A percentile compares a stretch with the other conserved stretches of the same genome.
Conservation (phyloP, 1,140 invertebrate species). For the Bombus terrestris region DNA sequence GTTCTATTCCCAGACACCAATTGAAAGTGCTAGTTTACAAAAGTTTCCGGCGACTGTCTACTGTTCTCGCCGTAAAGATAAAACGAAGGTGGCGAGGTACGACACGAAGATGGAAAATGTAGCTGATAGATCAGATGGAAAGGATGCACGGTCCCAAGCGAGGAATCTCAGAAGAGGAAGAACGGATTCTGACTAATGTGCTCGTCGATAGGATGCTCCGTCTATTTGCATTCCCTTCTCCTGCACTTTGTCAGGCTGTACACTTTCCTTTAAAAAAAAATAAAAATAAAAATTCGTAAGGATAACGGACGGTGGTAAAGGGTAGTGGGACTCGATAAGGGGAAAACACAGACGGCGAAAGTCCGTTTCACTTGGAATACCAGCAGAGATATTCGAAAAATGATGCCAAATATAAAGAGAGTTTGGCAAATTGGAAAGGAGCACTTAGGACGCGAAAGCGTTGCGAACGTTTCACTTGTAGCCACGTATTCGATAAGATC, state of each 20-base stretch:
- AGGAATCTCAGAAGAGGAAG: not conserved
- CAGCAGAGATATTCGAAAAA: not conserved
- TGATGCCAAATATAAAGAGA: not conserved
- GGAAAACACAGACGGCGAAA: not conserved
- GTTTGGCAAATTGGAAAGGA: no score
- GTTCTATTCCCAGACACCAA: not conserved
- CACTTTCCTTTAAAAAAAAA: not conserved
- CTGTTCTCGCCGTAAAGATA: constrained; percentile 49
- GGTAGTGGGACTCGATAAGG: not conserved
- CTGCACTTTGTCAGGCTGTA: not conserved
- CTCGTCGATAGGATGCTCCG: constrained; percentile 16
- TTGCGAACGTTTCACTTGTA: constrained; percentile 38
- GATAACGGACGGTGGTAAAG: not conserved
- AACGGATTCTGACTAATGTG: constrained; percentile 55
- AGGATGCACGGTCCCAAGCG: not conserved
- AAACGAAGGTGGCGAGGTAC: constrained; percentile 23
- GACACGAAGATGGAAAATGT: constrained; percentile 34
- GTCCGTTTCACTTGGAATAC: not conserved
- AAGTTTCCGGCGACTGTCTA: constrained; percentile 28
- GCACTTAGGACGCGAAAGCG: constrained; percentile 1
- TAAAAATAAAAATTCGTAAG: not conserved
- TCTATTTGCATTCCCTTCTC: not conserved
- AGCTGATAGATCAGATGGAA: not conserved
- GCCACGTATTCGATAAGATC: constrained; percentile 43
- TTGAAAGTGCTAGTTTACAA: constrained; percentile 37